Base-by-base conservation (phyloP, 2,797 vertebrate genomes). In the Dendrocincla fuliginosa region DNA sequence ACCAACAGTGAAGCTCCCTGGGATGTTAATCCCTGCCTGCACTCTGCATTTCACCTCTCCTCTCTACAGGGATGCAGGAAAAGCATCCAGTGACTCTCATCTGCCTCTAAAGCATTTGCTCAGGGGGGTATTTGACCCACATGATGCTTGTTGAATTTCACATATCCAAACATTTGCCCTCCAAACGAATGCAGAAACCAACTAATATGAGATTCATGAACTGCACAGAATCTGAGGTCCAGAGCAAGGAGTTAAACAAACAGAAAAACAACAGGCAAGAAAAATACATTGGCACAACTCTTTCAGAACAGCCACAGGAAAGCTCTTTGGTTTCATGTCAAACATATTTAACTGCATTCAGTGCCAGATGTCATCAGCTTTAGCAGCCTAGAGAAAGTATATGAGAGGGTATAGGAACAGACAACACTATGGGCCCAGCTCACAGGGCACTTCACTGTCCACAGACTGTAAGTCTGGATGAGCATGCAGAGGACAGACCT, bases 231-330 rank as follows among this genome's bases (percentile, higher is more conserved):
- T 25, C 32, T 28, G 12, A 90, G 47, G 42, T 69, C 5, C 4
- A 92, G 37, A 52, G 14, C 23, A 87, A 93, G 11, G 9, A 76
- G 28, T 70, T 50, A 83, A 53, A 84, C 15, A 49, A 46, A 63
- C 28, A 37, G 30, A 32, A 6, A 55, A 24, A 24, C 32, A 19
- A 1, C 1, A 37, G 8, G 4, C 44, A 89, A 63, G 16, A 69
- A 69, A 78, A 75, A 20, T 6, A 13, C 35, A 52, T 6, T 27
- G 33, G 46, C 53, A 68, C 60, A 89, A 52, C 68, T 68, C 32
- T 80, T 86, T 30, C 27, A n/a, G n/a, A 74, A 93, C 44, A 91
- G 92, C 85, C 61, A 81, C 41, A 57, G 90, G 52, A n/a, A 86
- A 94, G 80, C 37, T 57, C 46, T 88, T 78, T 0, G 0, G 74